These are phyloP conservation scores for Rutpela maculata DNA, from an alignment of 2,888 invertebrate species.

Conservation along the genomic window DNA sequence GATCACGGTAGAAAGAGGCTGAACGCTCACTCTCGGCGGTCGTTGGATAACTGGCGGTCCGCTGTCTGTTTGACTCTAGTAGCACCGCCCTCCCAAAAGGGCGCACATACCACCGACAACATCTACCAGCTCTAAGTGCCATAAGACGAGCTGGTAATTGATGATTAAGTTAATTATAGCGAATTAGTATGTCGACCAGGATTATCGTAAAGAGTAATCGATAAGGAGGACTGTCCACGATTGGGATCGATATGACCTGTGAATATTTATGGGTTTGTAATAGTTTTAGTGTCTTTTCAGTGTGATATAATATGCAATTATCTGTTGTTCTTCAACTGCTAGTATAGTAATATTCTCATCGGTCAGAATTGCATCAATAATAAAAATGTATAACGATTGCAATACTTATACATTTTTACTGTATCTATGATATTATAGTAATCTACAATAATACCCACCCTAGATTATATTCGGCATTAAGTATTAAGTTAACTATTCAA, in stretches of 20 bases:
- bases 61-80: constrained; percentile 68
- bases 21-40: constrained; percentile 64
- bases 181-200: constrained; percentile 69
- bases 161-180: constrained; percentile 71
- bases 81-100: constrained; percentile 69
- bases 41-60: constrained; percentile 72
- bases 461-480: no score
- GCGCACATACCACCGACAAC: constrained; percentile 65
- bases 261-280: constrained; percentile 50
- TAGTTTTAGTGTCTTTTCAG: constrained; percentile 43
- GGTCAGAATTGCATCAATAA: neutral
- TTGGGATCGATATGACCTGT: constrained; percentile 50
- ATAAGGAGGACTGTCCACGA: constrained; percentile 47
- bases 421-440: no score
- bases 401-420: no score
- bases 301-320: constrained; percentile 11
- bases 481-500: no score
- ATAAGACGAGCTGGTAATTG: constrained; percentile 69
- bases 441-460: no score
- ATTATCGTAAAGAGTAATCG: constrained; percentile 63
- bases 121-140: constrained; percentile 63
- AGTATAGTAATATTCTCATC: neutral
- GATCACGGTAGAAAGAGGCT: constrained; percentile 47
- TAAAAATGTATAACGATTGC: neutral
- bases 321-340: neutral